Conservation (phyloP, 1,140 invertebrate species). For the Onthophagus taurus region DNA sequence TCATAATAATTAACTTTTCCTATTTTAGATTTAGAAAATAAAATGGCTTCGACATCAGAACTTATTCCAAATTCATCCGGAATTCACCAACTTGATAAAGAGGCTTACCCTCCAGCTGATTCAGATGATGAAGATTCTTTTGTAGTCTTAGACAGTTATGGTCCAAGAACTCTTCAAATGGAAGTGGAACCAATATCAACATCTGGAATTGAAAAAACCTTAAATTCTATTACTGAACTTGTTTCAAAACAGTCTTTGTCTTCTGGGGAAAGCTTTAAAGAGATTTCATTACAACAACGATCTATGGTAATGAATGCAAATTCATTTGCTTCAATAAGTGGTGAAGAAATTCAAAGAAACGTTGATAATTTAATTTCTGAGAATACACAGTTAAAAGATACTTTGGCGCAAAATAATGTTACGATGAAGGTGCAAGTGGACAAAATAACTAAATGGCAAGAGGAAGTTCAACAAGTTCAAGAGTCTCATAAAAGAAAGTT, state of each 20-base stretch:
- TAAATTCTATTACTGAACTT: constrained; percentile 6
- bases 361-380: constrained; percentile 39
- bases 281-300: constrained; percentile 1
- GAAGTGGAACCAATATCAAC: constrained; percentile 5
- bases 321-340: constrained; percentile 28
- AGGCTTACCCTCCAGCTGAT: constrained; percentile 6
- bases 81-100: not conserved
- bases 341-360: constrained; percentile 37
- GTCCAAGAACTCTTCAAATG: constrained; percentile 1
- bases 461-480: constrained; percentile 39
- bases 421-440: constrained; percentile 46
- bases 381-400: constrained; percentile 43
- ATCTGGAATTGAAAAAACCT: constrained; percentile 2
- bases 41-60: not conserved
- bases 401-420: constrained; percentile 43
- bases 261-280: not conserved
- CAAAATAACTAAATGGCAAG: constrained; percentile 41
- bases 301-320: not conserved
- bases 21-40: not conserved
- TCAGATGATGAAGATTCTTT: constrained; percentile 20
- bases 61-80: too few relatives aligned
- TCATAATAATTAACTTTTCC: too few relatives aligned
- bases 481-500: constrained; percentile 44
- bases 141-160: constrained; percentile 15
- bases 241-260: not conserved